Base-by-base conservation (phyloP, 2,113 vertebrate genomes). In the Macroglossus sobrinus region DNA sequence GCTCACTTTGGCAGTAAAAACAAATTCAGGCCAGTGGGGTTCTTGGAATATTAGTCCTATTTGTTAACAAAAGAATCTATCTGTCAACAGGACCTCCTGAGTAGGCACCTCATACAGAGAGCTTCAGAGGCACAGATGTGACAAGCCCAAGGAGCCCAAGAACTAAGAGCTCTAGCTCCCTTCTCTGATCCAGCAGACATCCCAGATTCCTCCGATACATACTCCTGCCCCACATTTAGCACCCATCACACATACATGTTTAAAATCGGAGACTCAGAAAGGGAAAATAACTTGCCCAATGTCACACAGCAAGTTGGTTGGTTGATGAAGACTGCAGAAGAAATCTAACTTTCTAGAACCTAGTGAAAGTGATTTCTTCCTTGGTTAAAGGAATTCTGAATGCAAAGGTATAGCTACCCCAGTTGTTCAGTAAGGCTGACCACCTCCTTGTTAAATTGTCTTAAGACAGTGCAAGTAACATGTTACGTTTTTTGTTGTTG, bases 41-140 rank as follows among this genome's bases (percentile, higher is more conserved):
- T 94, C 87, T 97, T 92, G 28, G 47, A 96, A 93, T 92, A 95
- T 91, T 85, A 96, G 88, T 93, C 30, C 43, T 78, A 92, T 81
- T 69, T 96, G 66, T 94, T 84, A 91, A 91, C 24, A 40, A 78
- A 84, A 95, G 76, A 92, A 63, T 72, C 18, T 35, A 13, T 63
- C 61, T 2, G 1, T 87, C 80, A 80, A 40, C 69, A 84, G 47
- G 75, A n/a, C 81, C 43, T 76, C 64, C 66, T 80, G 43, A 95
- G 68, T 33, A 84, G 64, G 55, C 26, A 66, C 26, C 45, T 93
- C 78, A 76, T 22, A 22, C 3, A 9, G 21, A 91, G 47, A 79
- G 19, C 57, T 35, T 50, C 15, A 76, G 74, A 93, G 68, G 64
- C 59, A 87, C 33, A 89, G 69, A 61, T 28, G 33, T 88, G 78